Evolutionary conservation across 2,113 vertebrate genomes (phyloP).

Genomic region (Phyllostomus discolor): DNA sequence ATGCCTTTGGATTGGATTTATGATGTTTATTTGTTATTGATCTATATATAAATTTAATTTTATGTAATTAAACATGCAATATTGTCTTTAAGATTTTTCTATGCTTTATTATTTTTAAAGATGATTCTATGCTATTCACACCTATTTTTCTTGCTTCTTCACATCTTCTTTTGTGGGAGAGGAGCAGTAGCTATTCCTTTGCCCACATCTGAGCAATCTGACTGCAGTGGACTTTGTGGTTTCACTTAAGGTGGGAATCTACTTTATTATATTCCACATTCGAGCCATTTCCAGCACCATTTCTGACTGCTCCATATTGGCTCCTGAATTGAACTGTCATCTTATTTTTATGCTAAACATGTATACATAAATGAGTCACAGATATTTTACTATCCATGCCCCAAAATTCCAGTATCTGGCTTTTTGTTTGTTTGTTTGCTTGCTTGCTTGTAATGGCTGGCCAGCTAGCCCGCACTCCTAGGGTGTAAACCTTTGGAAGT

Average conservation of each 20-base stretch:
- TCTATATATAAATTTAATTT: background rate
- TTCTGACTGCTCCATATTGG: background rate
- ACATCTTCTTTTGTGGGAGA: background rate
- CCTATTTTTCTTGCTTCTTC: background rate
- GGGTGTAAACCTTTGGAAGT: background rate
- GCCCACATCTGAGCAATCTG: background rate
- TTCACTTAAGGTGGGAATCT: background rate
- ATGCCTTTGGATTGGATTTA: background rate
- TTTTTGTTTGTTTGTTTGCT: background rate
- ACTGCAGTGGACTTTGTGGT: background rate
- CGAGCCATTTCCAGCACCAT: background rate
- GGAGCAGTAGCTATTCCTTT: background rate
- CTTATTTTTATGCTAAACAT: background rate
- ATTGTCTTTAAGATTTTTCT: background rate
- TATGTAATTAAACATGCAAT: background rate
- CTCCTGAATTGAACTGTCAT: background rate
- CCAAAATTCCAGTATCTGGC: background rate
- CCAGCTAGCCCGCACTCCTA: background rate
- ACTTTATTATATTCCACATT: background rate
- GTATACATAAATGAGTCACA: background rate
- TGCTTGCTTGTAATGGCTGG: background rate
- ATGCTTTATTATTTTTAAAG: background rate
- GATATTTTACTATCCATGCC: background rate
- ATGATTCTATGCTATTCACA: background rate
- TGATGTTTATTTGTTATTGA: background rate